These are phyloP conservation scores for Thera britannica DNA, from an alignment of 2,888 invertebrate species.

Conservation along the genomic window DNA sequence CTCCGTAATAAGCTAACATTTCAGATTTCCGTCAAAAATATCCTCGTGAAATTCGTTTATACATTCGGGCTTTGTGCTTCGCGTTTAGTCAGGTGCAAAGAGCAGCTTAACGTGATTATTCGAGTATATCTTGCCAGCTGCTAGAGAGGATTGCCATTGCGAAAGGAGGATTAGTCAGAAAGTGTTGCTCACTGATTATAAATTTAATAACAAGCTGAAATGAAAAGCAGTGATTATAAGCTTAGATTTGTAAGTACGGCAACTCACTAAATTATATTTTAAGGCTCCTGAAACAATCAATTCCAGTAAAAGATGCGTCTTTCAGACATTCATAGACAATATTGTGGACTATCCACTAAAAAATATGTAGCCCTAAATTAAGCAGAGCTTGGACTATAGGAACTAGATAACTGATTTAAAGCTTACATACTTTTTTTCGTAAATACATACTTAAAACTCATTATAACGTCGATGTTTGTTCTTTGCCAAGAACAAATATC, in stretches of 20 bases:
- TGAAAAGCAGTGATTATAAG: slow-evolving; percentile 42
- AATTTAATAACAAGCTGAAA: slow-evolving; percentile 49
- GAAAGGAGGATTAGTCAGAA: slow-evolving; percentile 49
- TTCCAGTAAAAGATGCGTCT: slow-evolving; percentile 14
- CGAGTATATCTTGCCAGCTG: slow-evolving; percentile 41
- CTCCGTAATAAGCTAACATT: not conserved
- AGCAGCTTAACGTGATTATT: slow-evolving; percentile 48
- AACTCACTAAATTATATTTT: slow-evolving; percentile 14
- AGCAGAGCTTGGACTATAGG: too few species aligned
- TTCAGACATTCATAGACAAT: not conserved
- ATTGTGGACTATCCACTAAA: too few species aligned
- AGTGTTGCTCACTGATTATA: slow-evolving; percentile 53
- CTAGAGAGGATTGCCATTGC: slow-evolving; percentile 31
- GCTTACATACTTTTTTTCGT: too few species aligned
- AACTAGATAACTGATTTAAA: too few species aligned
- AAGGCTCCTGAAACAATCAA: not conserved
- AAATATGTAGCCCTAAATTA: too few species aligned
- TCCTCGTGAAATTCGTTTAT: slow-evolving; percentile 11
- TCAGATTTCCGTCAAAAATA: not conserved
- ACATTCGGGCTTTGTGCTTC: slow-evolving; percentile 22
- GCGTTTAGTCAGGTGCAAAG: slow-evolving; percentile 46
- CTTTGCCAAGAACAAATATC: too few species aligned
- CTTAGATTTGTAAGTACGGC: slow-evolving; percentile 33
- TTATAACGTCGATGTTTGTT: too few species aligned
- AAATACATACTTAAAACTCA: too few species aligned